Evolutionary conservation across 2,797 vertebrate species (phyloP).

Genomic region (Rachycentron canadum): DNA sequence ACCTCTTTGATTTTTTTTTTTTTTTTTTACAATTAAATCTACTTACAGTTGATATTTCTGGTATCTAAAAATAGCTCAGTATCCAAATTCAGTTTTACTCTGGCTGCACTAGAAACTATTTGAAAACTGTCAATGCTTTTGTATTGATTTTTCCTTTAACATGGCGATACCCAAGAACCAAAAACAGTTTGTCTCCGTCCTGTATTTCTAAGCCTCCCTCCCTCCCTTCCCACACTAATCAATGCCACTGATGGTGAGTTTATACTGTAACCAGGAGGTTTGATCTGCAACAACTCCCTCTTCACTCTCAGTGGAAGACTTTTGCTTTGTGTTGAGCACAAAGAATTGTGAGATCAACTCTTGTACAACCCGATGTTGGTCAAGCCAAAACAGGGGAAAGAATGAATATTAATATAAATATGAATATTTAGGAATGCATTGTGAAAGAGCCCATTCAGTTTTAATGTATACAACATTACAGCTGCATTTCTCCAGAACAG

Average conservation of each 20-base stretch:
- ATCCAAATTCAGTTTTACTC: neutral
- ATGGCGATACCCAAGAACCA: neutral
- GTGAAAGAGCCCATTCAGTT: neutral
- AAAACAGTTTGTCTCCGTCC: neutral
- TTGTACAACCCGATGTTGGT: neutral
- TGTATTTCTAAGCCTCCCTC: neutral
- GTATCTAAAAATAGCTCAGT: slow-evolving; percentile 10
- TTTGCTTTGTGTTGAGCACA: slow-evolving; percentile 25
- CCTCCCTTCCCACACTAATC: slow-evolving; percentile 25
- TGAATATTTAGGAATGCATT: neutral
- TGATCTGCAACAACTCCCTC: neutral
- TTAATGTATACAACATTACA: neutral
- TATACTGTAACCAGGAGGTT: neutral
- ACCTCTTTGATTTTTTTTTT: neutral
- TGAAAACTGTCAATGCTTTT: neutral
- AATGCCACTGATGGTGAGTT: slow-evolving; percentile 30
- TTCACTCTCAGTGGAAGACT: neutral
- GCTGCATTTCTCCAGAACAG: neutral
- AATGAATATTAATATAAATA: neutral
- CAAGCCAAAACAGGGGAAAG: slow-evolving; percentile 13
- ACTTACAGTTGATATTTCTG: neutral
- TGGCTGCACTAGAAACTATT: neutral
- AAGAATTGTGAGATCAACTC: slow-evolving; percentile 15
- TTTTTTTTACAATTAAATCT: neutral
- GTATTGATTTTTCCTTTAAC: slow-evolving; percentile 1